Base-by-base conservation (phyloP, 1,140 invertebrate genomes). In the Matsumurasca onukii region DNA sequence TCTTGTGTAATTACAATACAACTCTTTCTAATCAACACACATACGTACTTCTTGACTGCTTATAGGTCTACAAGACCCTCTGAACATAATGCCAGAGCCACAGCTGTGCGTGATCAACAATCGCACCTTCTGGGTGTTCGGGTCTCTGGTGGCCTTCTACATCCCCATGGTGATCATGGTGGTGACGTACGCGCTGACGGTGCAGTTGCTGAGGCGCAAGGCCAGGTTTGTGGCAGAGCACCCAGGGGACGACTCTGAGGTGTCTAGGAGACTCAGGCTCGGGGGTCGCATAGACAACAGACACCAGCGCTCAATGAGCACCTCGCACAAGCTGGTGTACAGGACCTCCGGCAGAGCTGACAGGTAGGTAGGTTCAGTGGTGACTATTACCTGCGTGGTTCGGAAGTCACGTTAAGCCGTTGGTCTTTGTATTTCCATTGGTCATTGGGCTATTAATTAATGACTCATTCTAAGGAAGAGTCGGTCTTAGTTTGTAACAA, bases 131-230 rank as follows among this genome's bases (percentile, higher is more conserved):
- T 93, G 92, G 83, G 88, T 94, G 2, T 92, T 94, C 74, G 93
- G 92, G 0, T 96, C 94, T 0, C 80, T 97, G 72, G 86, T 96
- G 55, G 93, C 86, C 31, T 98, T 98, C 80, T 97, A 97, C 81
- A 89, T 98, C 51, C 95, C 95, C 0, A 94, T 98, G 87, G 80
- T 94, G 45, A 92, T 94, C 62, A 95, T 95, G 92, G 86, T 95
- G 30, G 85, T 92, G 29, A 94, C 94, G 0, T 97, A 97, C 75
- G 87, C 91, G 0, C 83, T 96, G 25, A 98, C 95, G 0, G 93
- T 97, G 9, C 88, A 91, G 68, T 80, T 96, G 63, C 81, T 96
- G 31, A 83, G 91, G 66, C 85, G 88, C 63, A 89, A 91, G 73
- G 89, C 89, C 0, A 80, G 86, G 69, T 84, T 90, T 71, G 86